Conservation (phyloP, 2,888 invertebrate genomes). For the Steinernema hermaphroditum region DNA sequence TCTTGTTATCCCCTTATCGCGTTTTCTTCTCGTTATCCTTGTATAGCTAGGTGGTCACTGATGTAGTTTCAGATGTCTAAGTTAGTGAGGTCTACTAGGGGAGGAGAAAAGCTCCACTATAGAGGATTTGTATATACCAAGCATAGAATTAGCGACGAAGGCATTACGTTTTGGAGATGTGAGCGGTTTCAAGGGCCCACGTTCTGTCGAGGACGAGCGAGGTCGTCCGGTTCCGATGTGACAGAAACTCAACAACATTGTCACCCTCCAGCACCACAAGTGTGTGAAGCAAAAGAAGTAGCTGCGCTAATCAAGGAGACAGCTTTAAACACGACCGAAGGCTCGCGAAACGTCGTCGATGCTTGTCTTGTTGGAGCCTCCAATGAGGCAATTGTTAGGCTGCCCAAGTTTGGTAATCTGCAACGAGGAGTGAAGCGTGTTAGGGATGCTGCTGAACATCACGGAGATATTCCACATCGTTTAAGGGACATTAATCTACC, state of each 20-base stretch:
- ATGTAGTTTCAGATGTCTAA: not conserved
- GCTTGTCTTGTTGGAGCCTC: not conserved
- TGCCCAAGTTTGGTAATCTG: not conserved
- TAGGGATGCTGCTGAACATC: not conserved
- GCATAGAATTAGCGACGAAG: no score
- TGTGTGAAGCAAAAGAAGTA: not conserved
- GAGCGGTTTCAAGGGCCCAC: not conserved
- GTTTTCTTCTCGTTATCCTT: no score
- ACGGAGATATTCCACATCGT: not conserved
- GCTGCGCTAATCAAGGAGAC: not conserved
- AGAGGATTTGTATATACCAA: not conserved
- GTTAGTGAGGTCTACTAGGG: not conserved
- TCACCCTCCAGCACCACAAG: not conserved
- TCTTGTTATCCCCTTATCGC: no score
- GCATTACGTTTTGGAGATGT: not conserved
- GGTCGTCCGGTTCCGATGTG: not conserved
- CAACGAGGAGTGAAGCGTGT: not conserved
- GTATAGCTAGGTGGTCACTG: no score
- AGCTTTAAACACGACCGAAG: not conserved
- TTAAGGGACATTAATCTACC: not conserved
- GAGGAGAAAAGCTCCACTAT: not conserved
- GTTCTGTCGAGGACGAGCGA: not conserved
- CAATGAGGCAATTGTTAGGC: not conserved
- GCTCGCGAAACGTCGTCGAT: no score
- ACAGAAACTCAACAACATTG: not conserved